Percentiles rank a stretch among this genome's conserved stretches.
Conservation (phyloP, 2,888 invertebrate species). For the Nymphalis polychloros region DNA sequence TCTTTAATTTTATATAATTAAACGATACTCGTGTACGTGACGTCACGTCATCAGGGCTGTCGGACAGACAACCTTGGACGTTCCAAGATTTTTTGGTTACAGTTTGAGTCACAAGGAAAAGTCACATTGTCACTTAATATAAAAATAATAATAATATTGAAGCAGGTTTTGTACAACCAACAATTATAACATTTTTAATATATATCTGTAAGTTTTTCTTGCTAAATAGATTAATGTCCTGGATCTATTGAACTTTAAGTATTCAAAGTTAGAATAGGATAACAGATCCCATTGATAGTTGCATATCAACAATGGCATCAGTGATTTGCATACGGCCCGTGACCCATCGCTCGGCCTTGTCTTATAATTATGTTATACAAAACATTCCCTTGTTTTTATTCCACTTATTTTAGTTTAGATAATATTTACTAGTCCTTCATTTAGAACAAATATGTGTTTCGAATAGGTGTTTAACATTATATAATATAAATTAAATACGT, state of each 20-base stretch:
- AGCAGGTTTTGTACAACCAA: no score
- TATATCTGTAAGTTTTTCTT: no score
- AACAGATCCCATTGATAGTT: slow-evolving; percentile 24
- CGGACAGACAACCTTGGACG: not conserved
- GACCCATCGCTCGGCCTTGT: slow-evolving; percentile 58
- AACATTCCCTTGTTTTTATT: slow-evolving; percentile 8
- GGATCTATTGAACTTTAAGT: not conserved
- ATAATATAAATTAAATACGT: no score
- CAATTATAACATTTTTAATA: no score
- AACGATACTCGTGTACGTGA: not conserved
- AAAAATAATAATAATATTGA: no score
- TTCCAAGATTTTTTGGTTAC: slow-evolving; percentile 1
- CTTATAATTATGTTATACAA: slow-evolving; percentile 42
- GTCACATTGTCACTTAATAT: not conserved
- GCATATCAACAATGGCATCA: slow-evolving; percentile 62
- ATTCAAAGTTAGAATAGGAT: slow-evolving; percentile 1
- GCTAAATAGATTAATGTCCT: no score
- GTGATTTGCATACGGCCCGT: slow-evolving; percentile 71
- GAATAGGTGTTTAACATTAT: no score
- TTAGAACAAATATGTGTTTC: no score
- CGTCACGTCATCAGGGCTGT: not conserved
- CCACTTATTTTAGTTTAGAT: no score
- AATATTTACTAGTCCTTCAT: no score
- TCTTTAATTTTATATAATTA: no score
- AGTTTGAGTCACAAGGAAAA: not conserved